These are phyloP conservation scores for Noctua janthe DNA, from an alignment of 2,888 invertebrate species.

Conservation along the genomic window DNA sequence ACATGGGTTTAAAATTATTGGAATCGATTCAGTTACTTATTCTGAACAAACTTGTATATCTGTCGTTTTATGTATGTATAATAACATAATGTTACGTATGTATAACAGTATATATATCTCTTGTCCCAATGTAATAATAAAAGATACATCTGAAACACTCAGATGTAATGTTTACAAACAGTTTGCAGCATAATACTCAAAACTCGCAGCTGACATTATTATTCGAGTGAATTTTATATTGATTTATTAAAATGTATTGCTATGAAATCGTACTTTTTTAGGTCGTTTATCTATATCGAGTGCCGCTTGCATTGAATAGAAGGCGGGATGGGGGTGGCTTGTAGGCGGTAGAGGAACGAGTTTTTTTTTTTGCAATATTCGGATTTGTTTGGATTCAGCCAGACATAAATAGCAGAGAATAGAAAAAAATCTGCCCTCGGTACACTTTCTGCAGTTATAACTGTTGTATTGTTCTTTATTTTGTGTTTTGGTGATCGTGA, in stretches of 20 bases:
- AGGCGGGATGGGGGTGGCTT: conserved; percentile 4
- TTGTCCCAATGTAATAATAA: neutral
- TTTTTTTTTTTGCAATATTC: conserved; percentile 9
- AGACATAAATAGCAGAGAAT: conserved; percentile 7
- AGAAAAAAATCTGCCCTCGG: neutral
- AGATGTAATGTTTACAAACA: neutral
- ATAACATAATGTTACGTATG: neutral
- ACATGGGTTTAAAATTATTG: no score
- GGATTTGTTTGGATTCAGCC: conserved; percentile 5
- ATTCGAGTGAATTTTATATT: neutral
- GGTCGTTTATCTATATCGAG: conserved; percentile 18
- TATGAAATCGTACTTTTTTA: conserved; percentile 7
- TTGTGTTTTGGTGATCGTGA: neutral
- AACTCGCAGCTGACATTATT: no score
- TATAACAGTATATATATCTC: neutral
- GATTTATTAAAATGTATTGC: neutral
- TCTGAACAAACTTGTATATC: no score
- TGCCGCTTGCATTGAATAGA: conserved; percentile 16
- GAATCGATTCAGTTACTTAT: no score
- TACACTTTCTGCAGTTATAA: conserved; percentile 2
- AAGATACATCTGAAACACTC: neutral
- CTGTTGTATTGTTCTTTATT: neutral
- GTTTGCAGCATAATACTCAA: neutral
- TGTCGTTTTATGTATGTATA: neutral
- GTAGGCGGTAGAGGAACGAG: neutral